A percentile compares a stretch with the other conserved stretches of the same genome.
Evolutionary conservation across 2,888 invertebrate genomes (phyloP).

Genomic region (Xanthia togata): DNA sequence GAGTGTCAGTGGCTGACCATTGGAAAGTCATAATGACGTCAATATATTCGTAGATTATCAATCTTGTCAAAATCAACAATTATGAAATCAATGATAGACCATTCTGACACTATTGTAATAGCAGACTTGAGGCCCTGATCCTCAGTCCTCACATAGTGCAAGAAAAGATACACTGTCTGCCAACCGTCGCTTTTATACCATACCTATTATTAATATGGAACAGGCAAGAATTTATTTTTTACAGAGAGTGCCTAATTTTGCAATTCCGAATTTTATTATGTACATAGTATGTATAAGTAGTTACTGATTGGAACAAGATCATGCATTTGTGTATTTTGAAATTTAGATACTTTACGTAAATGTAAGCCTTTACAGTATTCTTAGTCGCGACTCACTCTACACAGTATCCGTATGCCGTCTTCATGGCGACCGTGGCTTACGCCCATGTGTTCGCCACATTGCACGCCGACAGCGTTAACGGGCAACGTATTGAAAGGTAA

Average conservation of each 20-base stretch:
- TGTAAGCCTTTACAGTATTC: not conserved
- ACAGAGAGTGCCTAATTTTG: not conserved
- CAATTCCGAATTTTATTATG: not conserved
- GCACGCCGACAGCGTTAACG: slow-evolving; percentile 73
- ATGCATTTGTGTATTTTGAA: not conserved
- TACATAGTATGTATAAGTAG: not conserved
- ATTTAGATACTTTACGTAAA: not conserved
- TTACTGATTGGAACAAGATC: not conserved
- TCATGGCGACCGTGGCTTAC: slow-evolving; percentile 55
- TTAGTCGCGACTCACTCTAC: not conserved
- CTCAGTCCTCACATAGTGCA: not conserved
- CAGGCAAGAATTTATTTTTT: not conserved
- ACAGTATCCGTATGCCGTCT: slow-evolving; percentile 33
- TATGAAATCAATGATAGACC: too few relatives aligned
- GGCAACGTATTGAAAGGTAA: slow-evolving; percentile 76
- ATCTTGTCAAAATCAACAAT: too few relatives aligned
- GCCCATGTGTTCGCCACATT: slow-evolving; percentile 85
- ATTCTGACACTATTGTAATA: too few relatives aligned
- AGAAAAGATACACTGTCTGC: not conserved
- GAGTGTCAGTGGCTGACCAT: too few relatives aligned
- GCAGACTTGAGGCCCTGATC: not conserved
- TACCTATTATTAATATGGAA: not conserved
- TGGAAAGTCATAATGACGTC: too few relatives aligned
- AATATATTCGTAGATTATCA: too few relatives aligned
- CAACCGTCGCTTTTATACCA: not conserved